Evolutionary conservation across 2,888 invertebrate genomes (phyloP).

Genomic region (Lapara coniferarum): DNA sequence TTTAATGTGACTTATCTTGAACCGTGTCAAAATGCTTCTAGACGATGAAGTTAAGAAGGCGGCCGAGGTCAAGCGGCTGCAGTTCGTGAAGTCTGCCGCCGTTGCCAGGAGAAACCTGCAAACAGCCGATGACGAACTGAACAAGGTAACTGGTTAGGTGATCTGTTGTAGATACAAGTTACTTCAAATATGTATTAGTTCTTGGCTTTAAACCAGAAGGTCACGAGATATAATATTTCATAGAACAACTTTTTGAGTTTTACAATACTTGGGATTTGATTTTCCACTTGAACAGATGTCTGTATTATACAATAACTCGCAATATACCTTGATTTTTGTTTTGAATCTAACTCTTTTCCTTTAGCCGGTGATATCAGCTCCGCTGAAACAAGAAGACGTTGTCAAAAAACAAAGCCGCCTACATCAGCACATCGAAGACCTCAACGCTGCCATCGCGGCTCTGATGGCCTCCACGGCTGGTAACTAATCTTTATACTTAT

Average conservation of each 20-base stretch:
- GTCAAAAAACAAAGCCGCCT: constrained; percentile 45
- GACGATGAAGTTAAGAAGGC: constrained; percentile 4
- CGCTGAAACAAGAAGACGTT: constrained; percentile 39
- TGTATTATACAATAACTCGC: too few species aligned
- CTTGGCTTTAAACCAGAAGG: too few species aligned
- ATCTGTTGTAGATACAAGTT: too few species aligned
- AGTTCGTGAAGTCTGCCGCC: constrained; percentile 32
- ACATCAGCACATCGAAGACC: constrained; percentile 49
- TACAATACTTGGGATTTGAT: too few species aligned
- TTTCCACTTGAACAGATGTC: too few species aligned
- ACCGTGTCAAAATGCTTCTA: background rate
- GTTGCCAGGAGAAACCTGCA: constrained; percentile 24
- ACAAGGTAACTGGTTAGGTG: constrained; percentile 21
- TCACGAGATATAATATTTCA: too few species aligned
- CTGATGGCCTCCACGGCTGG: constrained; percentile 48
- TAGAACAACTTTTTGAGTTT: too few species aligned
- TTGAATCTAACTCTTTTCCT: too few species aligned
- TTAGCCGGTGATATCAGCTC: constrained; percentile 31
- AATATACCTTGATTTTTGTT: background rate
- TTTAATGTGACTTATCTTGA: too few species aligned
- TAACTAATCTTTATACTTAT: background rate
- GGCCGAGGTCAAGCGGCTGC: constrained; percentile 29
- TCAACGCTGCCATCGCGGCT: constrained; percentile 62
- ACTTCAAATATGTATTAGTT: too few species aligned
- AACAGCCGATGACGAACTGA: constrained; percentile 24